These are phyloP conservation scores for Seriola quinqueradiata DNA, from an alignment of 2,113 vertebrate genomes.

Conservation along the genomic window DNA sequence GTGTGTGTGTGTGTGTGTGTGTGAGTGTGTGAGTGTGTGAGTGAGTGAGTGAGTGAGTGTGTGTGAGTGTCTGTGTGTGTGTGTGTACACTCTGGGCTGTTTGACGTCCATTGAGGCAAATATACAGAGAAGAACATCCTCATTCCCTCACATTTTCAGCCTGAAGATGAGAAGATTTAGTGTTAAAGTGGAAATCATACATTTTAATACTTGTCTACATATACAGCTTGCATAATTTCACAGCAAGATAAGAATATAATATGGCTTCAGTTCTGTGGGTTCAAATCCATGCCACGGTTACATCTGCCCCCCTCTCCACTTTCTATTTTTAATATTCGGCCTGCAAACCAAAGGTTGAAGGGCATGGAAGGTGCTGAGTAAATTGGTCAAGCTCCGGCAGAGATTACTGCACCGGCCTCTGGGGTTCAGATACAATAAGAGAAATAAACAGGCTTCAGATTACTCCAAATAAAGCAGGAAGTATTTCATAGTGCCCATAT, in stretches of 20 bases:
- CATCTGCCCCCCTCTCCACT: slow-evolving; percentile 23
- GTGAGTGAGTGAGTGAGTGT: neutral
- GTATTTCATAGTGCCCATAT: slow-evolving; percentile 37
- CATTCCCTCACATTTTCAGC: slow-evolving; percentile 23
- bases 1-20: slow-evolving; percentile 5
- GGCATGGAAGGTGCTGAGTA: slow-evolving; percentile 36
- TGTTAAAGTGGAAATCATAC: slow-evolving; percentile 7
- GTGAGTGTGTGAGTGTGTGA: slow-evolving; percentile 10
- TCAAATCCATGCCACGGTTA: slow-evolving; percentile 25
- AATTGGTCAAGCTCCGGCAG: slow-evolving; percentile 30
- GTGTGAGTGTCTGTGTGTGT: slow-evolving; percentile 14
- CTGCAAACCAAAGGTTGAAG: slow-evolving; percentile 45
- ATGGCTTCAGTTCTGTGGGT: slow-evolving; percentile 14
- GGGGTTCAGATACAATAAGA: slow-evolving; percentile 27
- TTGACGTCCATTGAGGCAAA: slow-evolving; percentile 17
- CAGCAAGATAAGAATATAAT: slow-evolving; percentile 5
- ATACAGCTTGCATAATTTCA: slow-evolving; percentile 26
- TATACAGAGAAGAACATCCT: slow-evolving; percentile 19
- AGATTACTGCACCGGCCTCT: slow-evolving; percentile 32
- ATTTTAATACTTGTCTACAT: slow-evolving; percentile 5
- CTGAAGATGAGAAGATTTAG: neutral
- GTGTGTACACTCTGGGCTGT: neutral
- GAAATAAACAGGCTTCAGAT: slow-evolving; percentile 51
- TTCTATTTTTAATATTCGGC: slow-evolving; percentile 41
- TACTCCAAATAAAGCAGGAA: slow-evolving; percentile 43